Evolutionary conservation across 1,140 invertebrate species (phyloP).

Genomic region (Caenorhabditis latens): DNA sequence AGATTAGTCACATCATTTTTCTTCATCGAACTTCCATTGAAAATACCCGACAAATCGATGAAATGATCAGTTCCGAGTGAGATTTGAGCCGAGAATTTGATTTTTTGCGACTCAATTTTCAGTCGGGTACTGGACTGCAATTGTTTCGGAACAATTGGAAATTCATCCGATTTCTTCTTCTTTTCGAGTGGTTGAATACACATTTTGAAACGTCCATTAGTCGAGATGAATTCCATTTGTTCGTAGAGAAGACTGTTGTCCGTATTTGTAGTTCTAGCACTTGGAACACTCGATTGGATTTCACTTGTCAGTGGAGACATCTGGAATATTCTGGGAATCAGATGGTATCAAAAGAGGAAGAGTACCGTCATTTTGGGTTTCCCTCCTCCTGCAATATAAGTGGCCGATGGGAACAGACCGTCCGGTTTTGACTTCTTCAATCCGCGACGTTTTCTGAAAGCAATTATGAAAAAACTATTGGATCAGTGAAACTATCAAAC

Average conservation of each 20-base stretch:
- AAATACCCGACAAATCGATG: conserved; percentile 29
- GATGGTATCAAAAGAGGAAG: not conserved
- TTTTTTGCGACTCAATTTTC: not conserved
- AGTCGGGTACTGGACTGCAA: conserved; percentile 31
- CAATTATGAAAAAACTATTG: no score
- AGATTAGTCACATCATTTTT: conserved; percentile 3
- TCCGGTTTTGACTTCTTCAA: not conserved
- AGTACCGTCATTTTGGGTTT: conserved; percentile 1
- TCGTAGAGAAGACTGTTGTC: not conserved
- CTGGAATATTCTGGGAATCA: conserved; percentile 2
- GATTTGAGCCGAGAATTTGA: not conserved
- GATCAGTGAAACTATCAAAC: not conserved
- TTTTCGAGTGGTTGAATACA: not conserved
- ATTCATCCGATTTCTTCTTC: not conserved
- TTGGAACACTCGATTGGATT: not conserved
- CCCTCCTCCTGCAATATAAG: not conserved
- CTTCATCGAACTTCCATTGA: conserved; percentile 26
- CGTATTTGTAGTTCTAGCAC: not conserved
- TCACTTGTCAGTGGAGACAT: not conserved
- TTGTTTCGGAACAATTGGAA: conserved; percentile 20
- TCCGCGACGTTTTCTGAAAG: conserved; percentile 5
- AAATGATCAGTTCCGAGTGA: not conserved
- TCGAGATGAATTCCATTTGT: conserved; percentile 18
- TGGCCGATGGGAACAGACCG: not conserved
- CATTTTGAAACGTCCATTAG: not conserved